Percentiles rank a stretch among this genome's conserved stretches.
phyloP scores from a whole-genome alignment of 1,140 invertebrate species.

The Pogonus chalceus region DNA sequence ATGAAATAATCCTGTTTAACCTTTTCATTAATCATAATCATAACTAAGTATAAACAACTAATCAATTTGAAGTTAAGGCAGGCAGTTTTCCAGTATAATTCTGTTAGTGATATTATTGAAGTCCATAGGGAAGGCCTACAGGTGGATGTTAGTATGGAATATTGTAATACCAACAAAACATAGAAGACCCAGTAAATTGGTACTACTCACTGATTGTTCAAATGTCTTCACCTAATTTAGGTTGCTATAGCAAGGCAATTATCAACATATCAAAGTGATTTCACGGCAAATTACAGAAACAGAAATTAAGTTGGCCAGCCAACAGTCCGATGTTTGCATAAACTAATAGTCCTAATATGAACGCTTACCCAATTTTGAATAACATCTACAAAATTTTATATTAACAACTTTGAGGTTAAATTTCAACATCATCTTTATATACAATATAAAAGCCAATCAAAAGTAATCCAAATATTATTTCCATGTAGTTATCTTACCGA shows the following conservation, averaged over 20 bases:
- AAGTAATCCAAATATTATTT: no score
- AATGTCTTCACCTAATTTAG: not conserved
- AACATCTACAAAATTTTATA: no score
- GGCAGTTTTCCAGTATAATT: not conserved
- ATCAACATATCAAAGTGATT: slow-evolving; percentile 5
- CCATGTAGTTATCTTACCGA: no score
- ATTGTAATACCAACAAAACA: no score
- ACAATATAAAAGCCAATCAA: no score
- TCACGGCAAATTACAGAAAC: slow-evolving; percentile 7
- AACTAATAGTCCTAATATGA: no score
- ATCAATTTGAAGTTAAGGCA: not conserved
- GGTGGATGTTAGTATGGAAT: no score
- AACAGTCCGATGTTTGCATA: no score
- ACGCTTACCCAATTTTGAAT: no score
- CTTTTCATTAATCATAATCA: not conserved
- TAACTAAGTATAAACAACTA: not conserved
- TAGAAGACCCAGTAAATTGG: not conserved
- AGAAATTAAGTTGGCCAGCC: not conserved
- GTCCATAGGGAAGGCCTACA: not conserved
- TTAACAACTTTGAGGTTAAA: no score
- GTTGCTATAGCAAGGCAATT: not conserved
- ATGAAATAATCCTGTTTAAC: not conserved
- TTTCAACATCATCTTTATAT: no score
- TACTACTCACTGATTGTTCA: slow-evolving; percentile 2
- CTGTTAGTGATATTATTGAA: not conserved